A percentile compares a stretch with the other conserved stretches of the same genome.
Conservation (phyloP, 2,888 invertebrate species). For the Gymnosoma rotundatum region DNA sequence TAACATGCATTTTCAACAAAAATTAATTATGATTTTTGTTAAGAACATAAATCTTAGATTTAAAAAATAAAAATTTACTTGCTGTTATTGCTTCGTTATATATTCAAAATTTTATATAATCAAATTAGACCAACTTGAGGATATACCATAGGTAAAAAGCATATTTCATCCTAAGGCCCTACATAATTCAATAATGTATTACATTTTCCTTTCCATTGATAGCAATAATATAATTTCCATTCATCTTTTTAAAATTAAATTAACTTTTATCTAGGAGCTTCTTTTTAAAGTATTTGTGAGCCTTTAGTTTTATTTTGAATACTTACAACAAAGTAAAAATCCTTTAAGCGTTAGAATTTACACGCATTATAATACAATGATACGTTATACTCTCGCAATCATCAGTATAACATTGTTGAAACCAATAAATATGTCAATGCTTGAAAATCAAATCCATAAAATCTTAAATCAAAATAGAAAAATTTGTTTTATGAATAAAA, state of each 20-base stretch:
- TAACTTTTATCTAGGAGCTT: constrained; percentile 30
- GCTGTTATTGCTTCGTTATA: too few relatives aligned
- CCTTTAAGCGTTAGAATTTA: constrained; percentile 51
- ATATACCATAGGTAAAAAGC: not conserved
- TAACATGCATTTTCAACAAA: too few relatives aligned
- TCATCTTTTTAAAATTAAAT: constrained; percentile 27
- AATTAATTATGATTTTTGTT: too few relatives aligned
- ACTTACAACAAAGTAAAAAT: constrained; percentile 22
- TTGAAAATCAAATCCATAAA: not conserved
- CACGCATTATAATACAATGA: constrained; percentile 15
- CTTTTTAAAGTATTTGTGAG: constrained; percentile 20
- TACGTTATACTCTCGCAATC: not conserved
- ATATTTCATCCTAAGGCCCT: not conserved
- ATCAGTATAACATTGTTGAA: constrained; percentile 36
- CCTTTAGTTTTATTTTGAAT: not conserved
- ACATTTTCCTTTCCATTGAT: not conserved
- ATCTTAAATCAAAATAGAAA: constrained; percentile 23
- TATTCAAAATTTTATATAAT: not conserved
- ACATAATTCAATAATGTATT: not conserved
- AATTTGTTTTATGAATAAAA: constrained; percentile 37
- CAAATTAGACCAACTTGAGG: not conserved
- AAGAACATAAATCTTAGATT: too few relatives aligned
- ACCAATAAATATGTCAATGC: constrained; percentile 51
- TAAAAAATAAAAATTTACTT: too few relatives aligned
- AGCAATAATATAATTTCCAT: constrained; percentile 18